Conservation (phyloP, 2,888 invertebrate species). For the Conomelus anceps region DNA sequence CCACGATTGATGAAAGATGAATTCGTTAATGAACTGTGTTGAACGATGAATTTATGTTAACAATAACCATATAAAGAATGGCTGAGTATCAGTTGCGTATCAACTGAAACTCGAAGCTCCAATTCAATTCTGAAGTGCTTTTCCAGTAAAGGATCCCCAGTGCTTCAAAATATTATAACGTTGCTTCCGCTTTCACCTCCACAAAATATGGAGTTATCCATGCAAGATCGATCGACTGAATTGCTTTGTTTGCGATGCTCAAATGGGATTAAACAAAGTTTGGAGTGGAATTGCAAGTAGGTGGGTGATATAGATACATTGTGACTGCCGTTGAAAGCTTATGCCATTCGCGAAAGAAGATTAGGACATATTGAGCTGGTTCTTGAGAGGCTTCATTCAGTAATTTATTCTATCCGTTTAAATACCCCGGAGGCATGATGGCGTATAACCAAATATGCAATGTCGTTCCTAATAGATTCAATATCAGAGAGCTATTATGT, state of each 20-base stretch:
- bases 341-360: not conserved
- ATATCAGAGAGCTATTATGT: not conserved
- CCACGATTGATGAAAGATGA: too few relatives aligned
- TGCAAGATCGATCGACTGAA: not conserved
- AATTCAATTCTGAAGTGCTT: not conserved
- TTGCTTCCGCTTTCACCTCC: not conserved
- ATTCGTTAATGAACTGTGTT: too few relatives aligned
- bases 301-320: not conserved
- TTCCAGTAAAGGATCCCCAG: not conserved
- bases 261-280: not conserved
- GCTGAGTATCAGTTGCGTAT: not conserved
- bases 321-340: not conserved
- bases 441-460: not conserved
- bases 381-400: not conserved
- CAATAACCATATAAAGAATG: not conserved
- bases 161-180: not conserved
- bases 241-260: not conserved
- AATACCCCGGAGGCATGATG: not conserved
- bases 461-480: not conserved
- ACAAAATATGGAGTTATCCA: not conserved
- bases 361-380: not conserved
- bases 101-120: not conserved
- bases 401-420: not conserved
- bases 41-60: too few relatives aligned
- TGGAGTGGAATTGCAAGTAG: not conserved